These are phyloP conservation scores for Balearica regulorum DNA, from an alignment of 2,797 vertebrate genomes.

Conservation along the genomic window DNA sequence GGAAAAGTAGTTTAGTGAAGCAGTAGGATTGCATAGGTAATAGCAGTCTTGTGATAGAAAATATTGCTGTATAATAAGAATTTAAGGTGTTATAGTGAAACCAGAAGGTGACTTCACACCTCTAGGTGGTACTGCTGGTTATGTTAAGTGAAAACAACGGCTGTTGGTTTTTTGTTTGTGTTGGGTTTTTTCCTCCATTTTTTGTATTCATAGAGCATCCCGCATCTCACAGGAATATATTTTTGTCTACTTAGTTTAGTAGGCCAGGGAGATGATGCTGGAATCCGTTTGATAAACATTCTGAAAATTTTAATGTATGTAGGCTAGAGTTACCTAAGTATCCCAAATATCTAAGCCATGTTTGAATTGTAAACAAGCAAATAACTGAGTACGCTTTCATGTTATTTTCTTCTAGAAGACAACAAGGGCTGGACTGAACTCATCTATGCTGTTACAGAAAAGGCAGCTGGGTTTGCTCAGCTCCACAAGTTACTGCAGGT, in stretches of 20 bases:
- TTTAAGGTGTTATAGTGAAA: not conserved
- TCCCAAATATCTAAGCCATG: not conserved
- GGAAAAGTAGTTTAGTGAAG: not conserved
- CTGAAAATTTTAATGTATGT: not conserved
- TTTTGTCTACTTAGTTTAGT: not conserved
- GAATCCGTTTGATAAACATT: not conserved
- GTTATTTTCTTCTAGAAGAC: conserved; percentile 77
- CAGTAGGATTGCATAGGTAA: not conserved
- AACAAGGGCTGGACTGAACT: conserved; percentile 82
- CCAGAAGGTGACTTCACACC: not conserved
- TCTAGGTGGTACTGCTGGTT: not conserved
- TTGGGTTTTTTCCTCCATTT: not conserved
- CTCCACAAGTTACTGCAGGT: conserved; percentile 87
- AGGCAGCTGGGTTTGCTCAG: conserved; percentile 85
- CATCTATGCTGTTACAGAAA: conserved; percentile 83
- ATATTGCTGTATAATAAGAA: not conserved
- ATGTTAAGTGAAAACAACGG: not conserved
- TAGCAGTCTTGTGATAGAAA: not conserved
- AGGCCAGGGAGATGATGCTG: not conserved
- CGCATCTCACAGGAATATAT: not conserved
- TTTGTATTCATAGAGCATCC: not conserved
- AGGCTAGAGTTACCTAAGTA: not conserved
- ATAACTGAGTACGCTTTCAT: not conserved
- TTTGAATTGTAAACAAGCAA: not conserved
- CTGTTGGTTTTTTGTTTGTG: not conserved